Evolutionary conservation across 2,888 invertebrate species (phyloP).

Genomic region (Acanthacorydalis orientalis): DNA sequence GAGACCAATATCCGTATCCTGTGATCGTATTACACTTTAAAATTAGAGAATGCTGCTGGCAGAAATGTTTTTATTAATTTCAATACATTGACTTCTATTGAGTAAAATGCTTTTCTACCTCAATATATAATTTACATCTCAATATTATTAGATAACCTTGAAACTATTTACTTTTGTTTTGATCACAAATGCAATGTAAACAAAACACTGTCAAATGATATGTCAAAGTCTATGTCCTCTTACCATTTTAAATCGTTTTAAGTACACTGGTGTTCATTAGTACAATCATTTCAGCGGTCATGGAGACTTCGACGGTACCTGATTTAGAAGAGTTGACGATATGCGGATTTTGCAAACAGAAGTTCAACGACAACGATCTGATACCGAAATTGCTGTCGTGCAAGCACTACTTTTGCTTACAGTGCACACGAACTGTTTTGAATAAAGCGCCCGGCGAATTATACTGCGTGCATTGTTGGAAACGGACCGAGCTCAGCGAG

Average conservation of each 20-base stretch:
- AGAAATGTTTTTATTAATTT: no score
- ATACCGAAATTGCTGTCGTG: conserved; percentile 57
- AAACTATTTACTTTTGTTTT: not conserved
- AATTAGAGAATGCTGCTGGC: no score
- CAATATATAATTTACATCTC: conserved; percentile 3
- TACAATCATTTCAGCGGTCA: conserved; percentile 13
- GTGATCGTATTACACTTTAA: no score
- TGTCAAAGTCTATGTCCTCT: not conserved
- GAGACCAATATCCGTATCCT: no score
- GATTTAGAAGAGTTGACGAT: conserved; percentile 58
- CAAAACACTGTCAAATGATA: not conserved
- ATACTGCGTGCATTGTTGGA: conserved; percentile 59
- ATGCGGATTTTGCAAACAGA: conserved; percentile 59
- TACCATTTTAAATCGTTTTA: not conserved
- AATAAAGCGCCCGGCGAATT: conserved; percentile 45
- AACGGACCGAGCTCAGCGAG: conserved; percentile 50
- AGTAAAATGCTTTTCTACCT: not conserved
- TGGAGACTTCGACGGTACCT: conserved; percentile 43
- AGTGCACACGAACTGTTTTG: conserved; percentile 51
- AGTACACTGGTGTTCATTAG: not conserved
- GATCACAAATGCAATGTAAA: not conserved
- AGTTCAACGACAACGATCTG: conserved; percentile 55
- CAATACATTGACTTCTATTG: not conserved
- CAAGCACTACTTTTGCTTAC: conserved; percentile 62
- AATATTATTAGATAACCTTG: conserved; percentile 3